Evolutionary conservation across 2,797 vertebrate genomes (phyloP).

Genomic region (Lophius americanus): DNA sequence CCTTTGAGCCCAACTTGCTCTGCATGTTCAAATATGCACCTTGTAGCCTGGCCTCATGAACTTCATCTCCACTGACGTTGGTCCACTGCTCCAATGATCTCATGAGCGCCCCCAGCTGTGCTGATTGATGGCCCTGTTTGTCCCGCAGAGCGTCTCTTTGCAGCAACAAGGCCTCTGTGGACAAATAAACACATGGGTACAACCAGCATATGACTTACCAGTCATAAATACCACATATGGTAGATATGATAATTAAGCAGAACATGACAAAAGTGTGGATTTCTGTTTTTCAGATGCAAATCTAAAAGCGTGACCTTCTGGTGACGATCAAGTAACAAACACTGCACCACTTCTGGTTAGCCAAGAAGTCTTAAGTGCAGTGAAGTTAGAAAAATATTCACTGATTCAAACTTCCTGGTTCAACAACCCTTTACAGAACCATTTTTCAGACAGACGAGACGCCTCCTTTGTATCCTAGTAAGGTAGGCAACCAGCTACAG

Average conservation of each 20-base stretch:
- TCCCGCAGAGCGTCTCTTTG: slow-evolving; percentile 76
- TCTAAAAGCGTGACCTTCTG: not conserved
- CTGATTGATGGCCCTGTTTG: slow-evolving; percentile 77
- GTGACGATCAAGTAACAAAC: too few species aligned
- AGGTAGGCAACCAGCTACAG: too few species aligned
- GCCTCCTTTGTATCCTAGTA: too few species aligned
- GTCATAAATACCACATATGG: not conserved
- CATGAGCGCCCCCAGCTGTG: slow-evolving; percentile 84
- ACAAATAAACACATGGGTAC: slow-evolving; percentile 36
- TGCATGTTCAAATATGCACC: slow-evolving; percentile 33
- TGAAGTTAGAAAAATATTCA: too few species aligned
- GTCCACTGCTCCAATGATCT: slow-evolving; percentile 80
- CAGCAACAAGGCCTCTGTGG: slow-evolving; percentile 87
- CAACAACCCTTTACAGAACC: too few species aligned
- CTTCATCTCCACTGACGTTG: slow-evolving; percentile 72
- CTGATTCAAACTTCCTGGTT: too few species aligned
- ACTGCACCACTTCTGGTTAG: too few species aligned
- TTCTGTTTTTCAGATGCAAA: not conserved
- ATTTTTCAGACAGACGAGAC: too few species aligned
- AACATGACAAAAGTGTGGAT: not conserved
- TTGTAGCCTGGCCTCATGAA: slow-evolving; percentile 55
- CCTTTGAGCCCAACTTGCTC: not conserved
- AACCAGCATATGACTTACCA: not conserved
- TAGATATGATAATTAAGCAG: not conserved
- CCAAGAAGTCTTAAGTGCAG: too few species aligned